These are phyloP conservation scores for Conus betulinus DNA, from an alignment of 1,140 invertebrate species.

Conservation along the genomic window DNA sequence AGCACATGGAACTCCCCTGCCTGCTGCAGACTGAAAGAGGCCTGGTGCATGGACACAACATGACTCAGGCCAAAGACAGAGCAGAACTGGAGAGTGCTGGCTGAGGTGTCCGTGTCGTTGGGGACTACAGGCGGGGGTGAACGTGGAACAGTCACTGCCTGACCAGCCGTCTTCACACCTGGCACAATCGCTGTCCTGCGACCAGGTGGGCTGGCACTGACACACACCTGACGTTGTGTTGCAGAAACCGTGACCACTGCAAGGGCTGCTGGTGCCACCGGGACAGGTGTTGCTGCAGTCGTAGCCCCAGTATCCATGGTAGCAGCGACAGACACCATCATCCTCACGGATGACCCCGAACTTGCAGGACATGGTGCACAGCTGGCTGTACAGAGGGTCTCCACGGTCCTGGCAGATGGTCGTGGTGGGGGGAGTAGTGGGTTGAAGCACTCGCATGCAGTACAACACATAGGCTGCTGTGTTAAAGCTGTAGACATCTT, in stretches of 20 bases:
- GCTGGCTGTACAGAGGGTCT: constrained; percentile 32
- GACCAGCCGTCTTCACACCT: constrained; percentile 52
- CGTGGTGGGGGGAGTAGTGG: too few relatives aligned
- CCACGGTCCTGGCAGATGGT: constrained; percentile 44
- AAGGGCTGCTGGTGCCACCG: constrained; percentile 47
- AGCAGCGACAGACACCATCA: constrained; percentile 45
- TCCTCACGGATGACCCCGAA: constrained; percentile 43
- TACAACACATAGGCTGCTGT: constrained; percentile 46
- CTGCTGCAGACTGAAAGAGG: constrained; percentile 39
- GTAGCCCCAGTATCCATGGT: constrained; percentile 52
- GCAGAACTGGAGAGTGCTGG: not conserved
- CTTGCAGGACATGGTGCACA: constrained; percentile 51
- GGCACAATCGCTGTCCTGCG: constrained; percentile 41
- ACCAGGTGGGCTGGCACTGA: constrained; percentile 46
- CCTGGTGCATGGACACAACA: constrained; percentile 32
- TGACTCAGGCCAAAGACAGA: constrained; percentile 27
- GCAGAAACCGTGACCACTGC: constrained; percentile 53
- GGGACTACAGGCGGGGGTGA: not conserved
- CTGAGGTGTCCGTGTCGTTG: not conserved
- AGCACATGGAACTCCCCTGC: constrained; percentile 46
- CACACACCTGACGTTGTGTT: constrained; percentile 46
- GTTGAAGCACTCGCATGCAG: constrained; percentile 44
- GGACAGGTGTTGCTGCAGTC: constrained; percentile 54
- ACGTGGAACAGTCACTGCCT: constrained; percentile 45
- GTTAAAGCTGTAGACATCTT: constrained; percentile 8